A percentile compares a stretch with the other conserved stretches of the same genome.
These are phyloP conservation scores for Polypedilum vanderplanki DNA, from an alignment of 1,140 invertebrate genomes.

Conservation along the genomic window DNA sequence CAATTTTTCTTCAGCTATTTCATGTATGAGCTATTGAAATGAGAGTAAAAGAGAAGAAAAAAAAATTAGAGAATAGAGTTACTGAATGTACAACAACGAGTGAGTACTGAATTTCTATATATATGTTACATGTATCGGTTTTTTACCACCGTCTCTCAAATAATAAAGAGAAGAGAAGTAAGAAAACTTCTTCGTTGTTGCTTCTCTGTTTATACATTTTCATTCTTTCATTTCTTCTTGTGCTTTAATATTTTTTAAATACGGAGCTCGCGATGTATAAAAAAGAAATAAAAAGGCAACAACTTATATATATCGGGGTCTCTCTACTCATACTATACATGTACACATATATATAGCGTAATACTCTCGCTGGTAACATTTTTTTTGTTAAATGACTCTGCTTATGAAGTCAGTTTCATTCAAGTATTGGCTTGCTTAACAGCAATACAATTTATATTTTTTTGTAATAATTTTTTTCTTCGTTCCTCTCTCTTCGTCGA, in stretches of 20 bases:
- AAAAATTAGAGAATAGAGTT: background rate
- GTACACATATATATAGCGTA: background rate
- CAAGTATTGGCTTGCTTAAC: constrained; percentile 28
- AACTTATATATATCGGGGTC: constrained; percentile 16
- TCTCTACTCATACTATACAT: constrained; percentile 27
- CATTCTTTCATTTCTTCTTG: constrained; percentile 21
- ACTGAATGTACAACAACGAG: background rate
- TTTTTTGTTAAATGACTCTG: constrained; percentile 28
- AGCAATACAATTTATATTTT: constrained; percentile 28
- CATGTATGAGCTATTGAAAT: background rate
- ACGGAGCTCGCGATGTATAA: constrained; percentile 1
- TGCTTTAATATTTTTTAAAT: constrained; percentile 11
- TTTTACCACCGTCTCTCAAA: constrained; percentile 12
- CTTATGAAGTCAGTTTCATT: constrained; percentile 27
- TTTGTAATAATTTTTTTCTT: constrained; percentile 28
- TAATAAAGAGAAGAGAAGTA: background rate
- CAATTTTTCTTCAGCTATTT: background rate
- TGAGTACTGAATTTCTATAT: background rate
- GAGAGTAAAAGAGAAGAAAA: background rate
- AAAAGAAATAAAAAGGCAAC: background rate
- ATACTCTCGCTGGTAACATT: constrained; percentile 26
- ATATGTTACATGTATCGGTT: background rate
- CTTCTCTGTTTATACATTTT: background rate
- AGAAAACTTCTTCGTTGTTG: background rate
- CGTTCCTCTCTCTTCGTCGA: background rate